phyloP scores from a whole-genome alignment of 2,113 vertebrate genomes.

The Telmatochromis sp. region DNA sequence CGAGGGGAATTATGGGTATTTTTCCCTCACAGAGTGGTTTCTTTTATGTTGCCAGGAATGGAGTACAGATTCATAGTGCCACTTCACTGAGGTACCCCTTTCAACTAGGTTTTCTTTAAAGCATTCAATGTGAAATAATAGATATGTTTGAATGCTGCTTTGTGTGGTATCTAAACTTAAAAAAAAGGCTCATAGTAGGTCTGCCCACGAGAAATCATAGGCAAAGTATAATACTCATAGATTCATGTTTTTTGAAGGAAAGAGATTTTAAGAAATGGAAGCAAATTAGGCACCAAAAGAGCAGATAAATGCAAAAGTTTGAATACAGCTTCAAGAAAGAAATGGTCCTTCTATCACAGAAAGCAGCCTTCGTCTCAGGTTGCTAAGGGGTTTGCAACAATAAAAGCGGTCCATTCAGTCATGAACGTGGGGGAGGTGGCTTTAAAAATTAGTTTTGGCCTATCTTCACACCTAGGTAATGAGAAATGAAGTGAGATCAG shows the following conservation, averaged over 20 bases:
- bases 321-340: neutral
- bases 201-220: neutral
- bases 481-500: conserved; percentile 69
- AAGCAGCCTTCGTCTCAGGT: conserved; percentile 39
- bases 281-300: neutral
- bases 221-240: neutral
- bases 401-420: conserved; percentile 38
- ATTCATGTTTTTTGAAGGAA: conserved; percentile 10
- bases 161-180: neutral
- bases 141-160: conserved; percentile 13
- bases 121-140: conserved; percentile 30
- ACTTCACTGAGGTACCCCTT: conserved; percentile 29
- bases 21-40: neutral
- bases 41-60: conserved; percentile 48
- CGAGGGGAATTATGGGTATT: conserved; percentile 14
- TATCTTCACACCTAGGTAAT: conserved; percentile 55
- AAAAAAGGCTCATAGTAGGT: neutral
- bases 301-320: conserved; percentile 22
- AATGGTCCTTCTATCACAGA: neutral
- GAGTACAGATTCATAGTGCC: conserved; percentile 13
- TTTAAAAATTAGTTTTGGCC: neutral
- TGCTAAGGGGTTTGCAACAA: conserved; percentile 7
- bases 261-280: conserved; percentile 8
- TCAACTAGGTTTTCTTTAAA: conserved; percentile 32
- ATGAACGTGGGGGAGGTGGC: neutral